Evolutionary conservation across 2,888 invertebrate species (phyloP), one percentile per base, ranked within the genome.

Genomic region (Microctonus aethiopoides): DNA sequence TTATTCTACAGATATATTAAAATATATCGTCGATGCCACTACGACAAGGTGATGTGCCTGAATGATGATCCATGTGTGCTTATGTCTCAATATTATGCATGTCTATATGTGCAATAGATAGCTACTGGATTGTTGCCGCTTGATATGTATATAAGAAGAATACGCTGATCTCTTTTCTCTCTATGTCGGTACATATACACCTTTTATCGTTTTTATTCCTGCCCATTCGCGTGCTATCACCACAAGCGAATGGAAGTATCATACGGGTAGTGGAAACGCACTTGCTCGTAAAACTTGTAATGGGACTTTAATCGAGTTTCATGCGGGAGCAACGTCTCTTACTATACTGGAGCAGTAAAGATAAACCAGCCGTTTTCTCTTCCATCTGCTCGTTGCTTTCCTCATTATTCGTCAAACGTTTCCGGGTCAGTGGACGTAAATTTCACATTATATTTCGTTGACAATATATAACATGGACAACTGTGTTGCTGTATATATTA

Each of bases 241-340:
- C 66, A 66, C 57, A 57, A 39, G 16, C 54, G 34, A 52, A 54
- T 64, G 54, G 54, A 54, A 36, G 54, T 64, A 36, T 64, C 26
- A 64, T 54, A 54, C 36, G 54, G 64, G 64, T 36, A 64, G 29
- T 64, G 56, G 67, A 68, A 71, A 67, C 72, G 74, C 79, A 75
- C 75, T 76, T 80, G 79, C 82, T 78, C 81, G 79, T 82, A 79
- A 81, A 82, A 83, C 78, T 82, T 80, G 77, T 80, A 79, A 82
- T 79, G 82, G 79, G 81, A 83, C 79, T 83, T 83, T 83, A 83
- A 83, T 83, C 83, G 82, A 83, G 81, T 82, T 83, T 81, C 69
- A 79, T 73, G 75, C 72, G 63, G 67, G 77, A 78, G 77, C 78
- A 80, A 81, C 79, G 78, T 80, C 80, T 78, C 63, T 74, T 64